phyloP scores from a whole-genome alignment of 2,797 vertebrate genomes.

The Taeniopygia guttata region DNA sequence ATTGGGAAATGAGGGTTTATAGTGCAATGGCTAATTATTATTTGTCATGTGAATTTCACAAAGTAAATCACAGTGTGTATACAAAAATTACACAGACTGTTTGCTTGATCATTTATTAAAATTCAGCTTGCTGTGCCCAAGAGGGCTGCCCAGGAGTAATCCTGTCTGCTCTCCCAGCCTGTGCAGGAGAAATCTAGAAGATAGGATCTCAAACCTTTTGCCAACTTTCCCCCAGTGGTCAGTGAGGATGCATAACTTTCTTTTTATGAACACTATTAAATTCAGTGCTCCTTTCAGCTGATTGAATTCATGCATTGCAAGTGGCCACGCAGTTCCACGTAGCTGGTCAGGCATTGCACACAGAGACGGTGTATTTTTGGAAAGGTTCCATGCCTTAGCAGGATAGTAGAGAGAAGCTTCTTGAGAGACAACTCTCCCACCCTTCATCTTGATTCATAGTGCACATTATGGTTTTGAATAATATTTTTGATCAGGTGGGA shows the following conservation, averaged over 20 bases:
- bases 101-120: background rate
- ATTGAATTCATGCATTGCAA: background rate
- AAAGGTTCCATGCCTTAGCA: background rate
- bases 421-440: background rate
- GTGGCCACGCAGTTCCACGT: fast-evolving
- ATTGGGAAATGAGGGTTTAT: background rate
- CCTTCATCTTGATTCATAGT: background rate
- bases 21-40: background rate
- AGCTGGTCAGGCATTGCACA: background rate
- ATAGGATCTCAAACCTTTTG: background rate
- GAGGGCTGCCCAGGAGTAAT: background rate
- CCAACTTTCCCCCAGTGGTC: background rate
- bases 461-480: background rate
- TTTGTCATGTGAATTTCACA: background rate
- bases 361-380: background rate
- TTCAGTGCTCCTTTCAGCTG: background rate
- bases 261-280: background rate
- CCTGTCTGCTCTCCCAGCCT: background rate
- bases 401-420: background rate
- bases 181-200: background rate
- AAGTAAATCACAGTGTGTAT: background rate
- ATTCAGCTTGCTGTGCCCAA: background rate
- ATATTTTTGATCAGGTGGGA: background rate
- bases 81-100: background rate
- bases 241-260: background rate